These are phyloP conservation scores for Balaeniceps rex DNA, from an alignment of 2,113 vertebrate species.

Conservation along the genomic window DNA sequence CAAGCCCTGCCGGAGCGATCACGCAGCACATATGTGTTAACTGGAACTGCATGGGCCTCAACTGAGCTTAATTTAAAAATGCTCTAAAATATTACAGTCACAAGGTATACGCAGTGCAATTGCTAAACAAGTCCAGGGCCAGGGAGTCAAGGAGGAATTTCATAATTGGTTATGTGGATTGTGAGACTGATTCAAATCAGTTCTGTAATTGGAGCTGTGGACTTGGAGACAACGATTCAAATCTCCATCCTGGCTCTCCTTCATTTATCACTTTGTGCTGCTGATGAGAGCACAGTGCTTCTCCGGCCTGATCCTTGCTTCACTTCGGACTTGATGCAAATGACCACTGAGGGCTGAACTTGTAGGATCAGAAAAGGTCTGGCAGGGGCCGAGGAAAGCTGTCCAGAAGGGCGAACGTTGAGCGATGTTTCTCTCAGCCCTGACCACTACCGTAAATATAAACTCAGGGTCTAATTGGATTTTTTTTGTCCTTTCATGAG, in stretches of 20 bases:
- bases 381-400: neutral
- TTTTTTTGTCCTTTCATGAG: neutral
- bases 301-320: neutral
- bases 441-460: neutral
- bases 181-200: neutral
- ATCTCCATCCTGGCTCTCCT: neutral
- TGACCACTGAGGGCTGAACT: neutral
- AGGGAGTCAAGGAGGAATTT: neutral
- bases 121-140: neutral
- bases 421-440: neutral
- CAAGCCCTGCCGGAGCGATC: neutral
- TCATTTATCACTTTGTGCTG: neutral
- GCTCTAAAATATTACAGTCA: neutral
- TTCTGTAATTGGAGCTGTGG: neutral
- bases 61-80: neutral
- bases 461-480: neutral
- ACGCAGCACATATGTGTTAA: neutral
- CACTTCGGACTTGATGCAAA: accelerated
- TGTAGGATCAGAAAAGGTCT: neutral
- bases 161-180: neutral
- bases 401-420: neutral
- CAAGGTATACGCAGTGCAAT: neutral
- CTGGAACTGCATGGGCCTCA: neutral
- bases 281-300: neutral
- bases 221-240: neutral